Percentiles rank a stretch among this genome's conserved stretches.
These are phyloP conservation scores for Anadara kagoshimensis DNA, from an alignment of 1,140 invertebrate species.

Conservation along the genomic window DNA sequence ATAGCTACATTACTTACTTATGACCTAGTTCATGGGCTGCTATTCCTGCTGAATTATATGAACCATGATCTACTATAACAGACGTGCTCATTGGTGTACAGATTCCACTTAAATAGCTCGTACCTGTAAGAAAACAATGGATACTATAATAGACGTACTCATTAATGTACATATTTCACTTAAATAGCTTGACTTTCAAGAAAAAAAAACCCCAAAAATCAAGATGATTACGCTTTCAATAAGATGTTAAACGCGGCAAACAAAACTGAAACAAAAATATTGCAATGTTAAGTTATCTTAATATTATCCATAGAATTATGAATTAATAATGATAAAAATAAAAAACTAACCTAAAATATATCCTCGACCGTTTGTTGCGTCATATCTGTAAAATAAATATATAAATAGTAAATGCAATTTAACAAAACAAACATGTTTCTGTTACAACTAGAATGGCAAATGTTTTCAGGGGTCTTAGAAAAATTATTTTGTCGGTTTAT, in stretches of 20 bases:
- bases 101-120: slow-evolving; percentile 42
- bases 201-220: neutral
- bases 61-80: slow-evolving; percentile 43
- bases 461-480: neutral
- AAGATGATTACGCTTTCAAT: neutral
- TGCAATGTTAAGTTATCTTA: neutral
- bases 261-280: neutral
- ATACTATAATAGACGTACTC: no score
- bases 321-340: neutral
- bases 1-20: slow-evolving; percentile 33
- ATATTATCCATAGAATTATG: neutral
- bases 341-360: slow-evolving; percentile 39
- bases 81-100: slow-evolving; percentile 41
- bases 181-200: neutral
- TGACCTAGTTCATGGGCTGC: slow-evolving; percentile 45
- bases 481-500: neutral
- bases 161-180: no score
- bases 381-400: slow-evolving; percentile 20
- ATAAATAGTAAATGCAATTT: neutral
- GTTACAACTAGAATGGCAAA: neutral
- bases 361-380: slow-evolving; percentile 41
- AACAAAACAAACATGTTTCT: neutral
- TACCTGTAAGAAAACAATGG: slow-evolving; percentile 10
- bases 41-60: slow-evolving; percentile 44
- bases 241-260: neutral